Conservation (phyloP, 2,113 vertebrate species). For the Rhipidura dahli region DNA sequence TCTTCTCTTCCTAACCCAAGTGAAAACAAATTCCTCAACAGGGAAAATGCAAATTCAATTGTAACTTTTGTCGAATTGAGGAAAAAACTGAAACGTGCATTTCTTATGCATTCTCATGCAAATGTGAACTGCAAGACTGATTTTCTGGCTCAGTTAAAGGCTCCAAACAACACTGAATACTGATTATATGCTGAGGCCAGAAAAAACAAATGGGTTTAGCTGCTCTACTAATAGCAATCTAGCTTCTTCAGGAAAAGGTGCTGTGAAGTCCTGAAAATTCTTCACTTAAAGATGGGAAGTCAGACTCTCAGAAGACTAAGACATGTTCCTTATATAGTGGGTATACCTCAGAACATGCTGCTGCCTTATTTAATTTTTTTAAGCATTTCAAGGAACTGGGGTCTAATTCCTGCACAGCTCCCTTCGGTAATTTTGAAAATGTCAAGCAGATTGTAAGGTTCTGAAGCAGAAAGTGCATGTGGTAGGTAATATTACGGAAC, state of each 20-base stretch:
- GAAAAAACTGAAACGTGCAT: not conserved
- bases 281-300: not conserved
- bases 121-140: not conserved
- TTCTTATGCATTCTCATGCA: not conserved
- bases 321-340: not conserved
- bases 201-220: not conserved
- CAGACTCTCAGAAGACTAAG: not conserved
- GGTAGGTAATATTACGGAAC: not conserved
- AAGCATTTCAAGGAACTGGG: not conserved
- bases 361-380: not conserved
- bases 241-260: not conserved
- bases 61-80: not conserved
- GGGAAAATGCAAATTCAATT: not conserved
- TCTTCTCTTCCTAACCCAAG: not conserved
- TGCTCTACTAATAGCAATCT: not conserved
- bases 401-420: not conserved
- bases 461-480: not conserved
- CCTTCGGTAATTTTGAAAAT: not conserved
- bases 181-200: not conserved
- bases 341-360: fast-evolving
- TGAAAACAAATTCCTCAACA: not conserved
- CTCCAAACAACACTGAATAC: not conserved
- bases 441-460: not conserved
- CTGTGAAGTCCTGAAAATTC: not conserved
- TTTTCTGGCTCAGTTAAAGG: not conserved